Percentiles rank a stretch among this genome's conserved stretches.
These are phyloP conservation scores for Sycophaga agraensis DNA, from an alignment of 1,140 invertebrate genomes.

Conservation along the genomic window DNA sequence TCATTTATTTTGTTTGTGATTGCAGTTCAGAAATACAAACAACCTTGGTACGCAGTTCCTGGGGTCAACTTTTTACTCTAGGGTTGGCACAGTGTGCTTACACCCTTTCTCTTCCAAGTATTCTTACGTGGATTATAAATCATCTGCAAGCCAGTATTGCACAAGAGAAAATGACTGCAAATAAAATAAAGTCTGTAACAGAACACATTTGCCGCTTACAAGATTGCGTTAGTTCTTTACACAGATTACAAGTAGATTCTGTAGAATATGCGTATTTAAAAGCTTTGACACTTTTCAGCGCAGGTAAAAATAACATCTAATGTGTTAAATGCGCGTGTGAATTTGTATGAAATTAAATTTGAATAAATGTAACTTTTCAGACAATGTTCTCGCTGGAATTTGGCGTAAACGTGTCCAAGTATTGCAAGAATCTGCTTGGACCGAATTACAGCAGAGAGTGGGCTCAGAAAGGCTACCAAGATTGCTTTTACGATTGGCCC, in stretches of 20 bases:
- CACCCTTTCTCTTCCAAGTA: conserved; percentile 76
- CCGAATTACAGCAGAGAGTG: conserved; percentile 67
- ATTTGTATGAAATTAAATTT: background rate
- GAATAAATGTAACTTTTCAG: conserved; percentile 34
- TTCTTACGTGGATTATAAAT: conserved; percentile 79
- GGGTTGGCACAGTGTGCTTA: conserved; percentile 88
- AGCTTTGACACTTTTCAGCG: conserved; percentile 79
- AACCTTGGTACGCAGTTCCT: conserved; percentile 79
- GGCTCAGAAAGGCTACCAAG: conserved; percentile 66
- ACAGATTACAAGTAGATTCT: conserved; percentile 74
- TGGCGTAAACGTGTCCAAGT: conserved; percentile 63
- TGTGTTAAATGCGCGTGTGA: too few species aligned
- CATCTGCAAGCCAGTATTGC: conserved; percentile 67
- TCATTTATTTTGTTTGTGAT: conserved; percentile 38
- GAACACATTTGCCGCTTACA: conserved; percentile 83
- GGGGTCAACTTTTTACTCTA: conserved; percentile 91
- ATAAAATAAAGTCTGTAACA: conserved; percentile 74
- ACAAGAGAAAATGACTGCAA: conserved; percentile 72
- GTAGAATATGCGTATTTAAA: conserved; percentile 91
- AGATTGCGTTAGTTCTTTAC: conserved; percentile 77
- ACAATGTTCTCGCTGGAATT: conserved; percentile 50
- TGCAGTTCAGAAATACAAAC: conserved; percentile 82
- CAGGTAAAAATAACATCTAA: conserved; percentile 53
- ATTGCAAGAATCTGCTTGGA: conserved; percentile 73
- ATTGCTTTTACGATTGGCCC: conserved; percentile 74